phyloP scores from a whole-genome alignment of 2,113 vertebrate species.

The Epinephelus cyanopodus region DNA sequence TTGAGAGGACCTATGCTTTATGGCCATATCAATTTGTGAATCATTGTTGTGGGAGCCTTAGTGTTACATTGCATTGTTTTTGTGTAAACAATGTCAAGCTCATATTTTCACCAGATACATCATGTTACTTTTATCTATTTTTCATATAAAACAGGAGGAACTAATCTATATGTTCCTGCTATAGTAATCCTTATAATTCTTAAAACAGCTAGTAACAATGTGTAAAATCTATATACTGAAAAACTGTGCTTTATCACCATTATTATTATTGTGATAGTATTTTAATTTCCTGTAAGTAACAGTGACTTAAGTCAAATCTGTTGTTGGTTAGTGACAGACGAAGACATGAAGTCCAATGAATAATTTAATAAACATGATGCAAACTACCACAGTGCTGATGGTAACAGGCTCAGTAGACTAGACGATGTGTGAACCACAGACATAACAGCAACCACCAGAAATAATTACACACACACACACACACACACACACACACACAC shows the following conservation, averaged over 20 bases:
- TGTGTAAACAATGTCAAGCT: conserved; percentile 18
- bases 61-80: conserved; percentile 9
- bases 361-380: conserved; percentile 29
- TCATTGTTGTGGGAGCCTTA: conserved; percentile 1
- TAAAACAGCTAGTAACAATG: background rate
- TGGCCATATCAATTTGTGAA: conserved; percentile 12
- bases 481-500: too few species aligned
- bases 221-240: background rate
- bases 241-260: background rate
- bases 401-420: background rate
- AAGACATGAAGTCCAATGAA: conserved; percentile 20
- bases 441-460: too few species aligned
- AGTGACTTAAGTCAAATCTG: background rate
- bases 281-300: background rate
- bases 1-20: conserved; percentile 48
- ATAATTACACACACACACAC: too few species aligned
- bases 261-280: background rate
- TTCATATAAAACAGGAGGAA: background rate
- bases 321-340: conserved; percentile 7
- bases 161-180: background rate
- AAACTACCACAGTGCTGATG: background rate
- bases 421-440: background rate
- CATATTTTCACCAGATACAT: background rate
- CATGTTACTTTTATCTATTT: background rate
- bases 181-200: background rate